A percentile compares a stretch with the other conserved stretches of the same genome.
Conservation (phyloP, 2,888 invertebrate genomes). For the Campopleginae sp. region DNA sequence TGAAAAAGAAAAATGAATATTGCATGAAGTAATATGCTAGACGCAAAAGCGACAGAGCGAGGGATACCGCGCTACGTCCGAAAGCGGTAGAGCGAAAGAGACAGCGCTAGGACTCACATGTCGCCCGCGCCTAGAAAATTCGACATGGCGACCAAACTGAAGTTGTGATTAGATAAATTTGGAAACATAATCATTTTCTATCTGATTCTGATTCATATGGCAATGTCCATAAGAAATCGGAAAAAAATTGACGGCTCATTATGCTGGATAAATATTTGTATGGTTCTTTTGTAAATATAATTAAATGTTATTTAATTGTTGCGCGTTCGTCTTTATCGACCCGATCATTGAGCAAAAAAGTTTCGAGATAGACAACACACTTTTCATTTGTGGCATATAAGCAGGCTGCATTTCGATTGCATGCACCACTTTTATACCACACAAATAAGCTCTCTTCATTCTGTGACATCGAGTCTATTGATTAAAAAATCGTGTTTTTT, state of each 20-base stretch:
- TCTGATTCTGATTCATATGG: background rate
- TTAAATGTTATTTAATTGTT: background rate
- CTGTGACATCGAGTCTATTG: constrained; percentile 10
- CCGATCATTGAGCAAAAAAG: background rate
- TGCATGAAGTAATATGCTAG: too few species aligned
- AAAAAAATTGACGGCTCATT: background rate
- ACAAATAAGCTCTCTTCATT: constrained; percentile 8
- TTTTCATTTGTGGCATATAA: background rate
- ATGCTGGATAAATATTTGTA: background rate
- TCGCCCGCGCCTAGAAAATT: background rate
- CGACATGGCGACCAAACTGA: constrained; percentile 15
- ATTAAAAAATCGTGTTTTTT: background rate
- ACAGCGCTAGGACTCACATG: too few species aligned
- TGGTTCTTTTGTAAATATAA: background rate
- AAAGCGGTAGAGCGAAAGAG: too few species aligned
- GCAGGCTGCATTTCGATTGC: background rate
- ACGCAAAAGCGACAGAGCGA: too few species aligned
- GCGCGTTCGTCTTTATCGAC: background rate
- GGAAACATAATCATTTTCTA: constrained; percentile 1
- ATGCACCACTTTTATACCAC: constrained; percentile 3
- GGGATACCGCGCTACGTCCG: too few species aligned
- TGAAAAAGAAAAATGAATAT: too few species aligned
- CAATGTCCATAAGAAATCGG: background rate
- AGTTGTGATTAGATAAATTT: background rate
- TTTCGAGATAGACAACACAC: constrained; percentile 13